Evolutionary conservation across 2,797 vertebrate genomes (phyloP), one percentile per base, ranked within the genome.

Genomic region (Rallus crepitans): DNA sequence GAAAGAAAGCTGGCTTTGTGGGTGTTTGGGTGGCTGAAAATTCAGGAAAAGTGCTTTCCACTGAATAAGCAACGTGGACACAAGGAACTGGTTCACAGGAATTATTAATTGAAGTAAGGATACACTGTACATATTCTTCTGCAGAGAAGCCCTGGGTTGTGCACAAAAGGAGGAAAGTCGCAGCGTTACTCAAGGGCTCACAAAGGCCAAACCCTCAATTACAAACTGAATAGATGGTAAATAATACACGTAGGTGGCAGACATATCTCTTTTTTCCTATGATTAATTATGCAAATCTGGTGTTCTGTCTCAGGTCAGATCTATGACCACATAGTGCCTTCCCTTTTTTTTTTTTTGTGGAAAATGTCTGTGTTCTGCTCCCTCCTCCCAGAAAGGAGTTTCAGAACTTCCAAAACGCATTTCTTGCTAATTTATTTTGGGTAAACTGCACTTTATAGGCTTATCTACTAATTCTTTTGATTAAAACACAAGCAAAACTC

Each of bases 401-500:
- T 93, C 76, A 87, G 55, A 89, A 95, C 91, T 97, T 97, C 37
- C 28, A 89, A 87, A 76, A 14, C n/a, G 5, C 76, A 14, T 95
- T 96, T 90, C 94, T 95, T 63, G 60, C 82, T 95, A 69, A 97
- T 98, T 97, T 96, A 87, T 97, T 97, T 97, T 83, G 88, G 96
- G 91, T 75, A 89, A 90, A 82, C 40, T 82, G 91, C 76, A 45
- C 98, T 98, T 98, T 97, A 97, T 97, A 90, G 91, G 85, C 87
- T 97, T 96, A 96, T 93, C 91, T 96, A 76, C 96, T 97, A 95
- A 97, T 97, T 97, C 95, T 97, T 97, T 96, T 96, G 96, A 98
- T 97, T 95, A 95, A 98, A 98, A 98, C 97, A 97, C 95, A 90
- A 97, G 95, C 96, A 89, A 92, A 98, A 97, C 81, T 93, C 98